These are phyloP conservation scores for Aleiodes sp. DNA, from an alignment of 1,140 invertebrate species.

Conservation along the genomic window DNA sequence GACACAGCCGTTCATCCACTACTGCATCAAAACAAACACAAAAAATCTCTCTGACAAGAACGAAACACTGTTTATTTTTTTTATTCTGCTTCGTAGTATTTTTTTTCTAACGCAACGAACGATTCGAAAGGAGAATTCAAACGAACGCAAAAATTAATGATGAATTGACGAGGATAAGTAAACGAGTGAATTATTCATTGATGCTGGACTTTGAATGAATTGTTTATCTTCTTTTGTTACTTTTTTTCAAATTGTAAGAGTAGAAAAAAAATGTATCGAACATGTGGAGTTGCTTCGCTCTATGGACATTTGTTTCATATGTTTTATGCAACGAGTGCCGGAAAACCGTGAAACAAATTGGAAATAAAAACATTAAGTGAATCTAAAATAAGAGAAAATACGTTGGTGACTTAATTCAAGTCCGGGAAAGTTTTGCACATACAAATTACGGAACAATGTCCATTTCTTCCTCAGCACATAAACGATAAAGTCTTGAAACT, in stretches of 20 bases:
- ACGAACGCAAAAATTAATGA: neutral
- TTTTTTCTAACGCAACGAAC: too few species aligned
- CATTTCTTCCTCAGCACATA: neutral
- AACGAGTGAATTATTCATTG: neutral
- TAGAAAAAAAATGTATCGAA: neutral
- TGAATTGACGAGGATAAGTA: neutral
- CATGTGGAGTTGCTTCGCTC: too few species aligned
- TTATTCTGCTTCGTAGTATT: too few species aligned
- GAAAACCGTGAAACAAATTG: neutral
- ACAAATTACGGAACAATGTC: conserved; percentile 2
- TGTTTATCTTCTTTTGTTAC: neutral
- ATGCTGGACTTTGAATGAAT: neutral
- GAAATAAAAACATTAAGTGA: neutral
- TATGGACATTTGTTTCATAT: neutral
- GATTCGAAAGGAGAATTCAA: neutral
- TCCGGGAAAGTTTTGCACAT: neutral
- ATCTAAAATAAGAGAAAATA: neutral
- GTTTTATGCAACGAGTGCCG: too few species aligned
- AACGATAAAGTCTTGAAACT: neutral
- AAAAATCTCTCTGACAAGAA: neutral
- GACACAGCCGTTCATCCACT: conserved; percentile 15
- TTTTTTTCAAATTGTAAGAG: too few species aligned
- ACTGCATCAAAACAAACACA: neutral
- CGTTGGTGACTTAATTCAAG: neutral
- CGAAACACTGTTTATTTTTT: neutral